Evolutionary conservation across 2,797 vertebrate species (phyloP), one percentile per base, ranked within the genome.

Genomic region (Otolemur crassicaudatus): DNA sequence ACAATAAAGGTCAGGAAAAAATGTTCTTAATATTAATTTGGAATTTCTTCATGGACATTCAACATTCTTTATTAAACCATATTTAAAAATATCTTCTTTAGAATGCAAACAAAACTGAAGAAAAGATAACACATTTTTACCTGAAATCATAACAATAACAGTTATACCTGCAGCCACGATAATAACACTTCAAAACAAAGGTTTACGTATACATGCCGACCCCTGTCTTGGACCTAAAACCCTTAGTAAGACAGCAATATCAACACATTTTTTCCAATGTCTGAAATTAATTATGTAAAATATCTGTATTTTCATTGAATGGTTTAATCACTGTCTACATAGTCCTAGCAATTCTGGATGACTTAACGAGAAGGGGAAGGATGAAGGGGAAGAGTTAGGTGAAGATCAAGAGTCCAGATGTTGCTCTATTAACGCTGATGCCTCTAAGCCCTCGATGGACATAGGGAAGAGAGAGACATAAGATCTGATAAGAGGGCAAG

Each of bases 61-160:
- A 89, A 67, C 20, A 72, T 9, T 90, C 77, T 85, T 85, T 80
- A 86, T 27, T 73, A 80, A 96, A 75, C 2, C 19, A 87, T n/a
- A 40, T 67, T 87, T 73, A 49, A 34, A 70, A 14, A 65, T 27
- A 73, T 72, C 1, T 56, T 91, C 61, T 92, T 95, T 34, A 53
- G 46, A 94, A 94, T 34, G 3, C 9, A 56, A 80, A 96, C 17
- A 87, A 53, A 88, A 82, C 81, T n/a, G 9, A 7, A 29, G 16
- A 40, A 87, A 23, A 83, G 9, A 34, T 43, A 22, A 76, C 65
- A 29, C 46, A 63, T 40, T 75, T 92, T 70, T 87, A 67, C 4
- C 40, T 76, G 79, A 92, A 87, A 80, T 65, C 5, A 61, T 37
- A 83, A 49, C 11, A 75, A 19, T 31, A 94, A 60, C 10, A 85